Percentiles rank a stretch among this genome's conserved stretches.
phyloP scores from a whole-genome alignment of 2,888 invertebrate species.

The Exephanes ischioxanthus region DNA sequence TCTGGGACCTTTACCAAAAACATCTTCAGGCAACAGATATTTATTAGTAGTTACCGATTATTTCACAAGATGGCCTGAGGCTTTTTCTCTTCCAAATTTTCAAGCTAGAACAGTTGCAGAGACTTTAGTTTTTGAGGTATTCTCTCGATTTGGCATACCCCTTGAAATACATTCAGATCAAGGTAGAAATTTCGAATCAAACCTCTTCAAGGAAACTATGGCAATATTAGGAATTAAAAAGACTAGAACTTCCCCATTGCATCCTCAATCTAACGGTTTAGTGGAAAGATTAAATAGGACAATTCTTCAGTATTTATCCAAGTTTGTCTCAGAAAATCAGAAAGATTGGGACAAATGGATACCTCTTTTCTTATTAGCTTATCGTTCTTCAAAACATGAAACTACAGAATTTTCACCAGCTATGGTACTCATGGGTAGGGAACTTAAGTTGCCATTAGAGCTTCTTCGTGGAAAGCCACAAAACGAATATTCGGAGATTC shows the following conservation, averaged over 20 bases:
- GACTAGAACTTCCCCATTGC: conserved; percentile 71
- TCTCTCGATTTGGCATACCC: too few relatives aligned
- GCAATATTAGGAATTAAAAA: conserved; percentile 72
- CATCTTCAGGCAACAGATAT: too few relatives aligned
- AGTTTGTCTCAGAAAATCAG: conserved; percentile 64
- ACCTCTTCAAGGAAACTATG: too few relatives aligned
- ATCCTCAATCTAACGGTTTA: conserved; percentile 70
- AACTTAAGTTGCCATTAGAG: conserved; percentile 37
- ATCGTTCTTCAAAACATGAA: conserved; percentile 46
- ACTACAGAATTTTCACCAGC: too few relatives aligned
- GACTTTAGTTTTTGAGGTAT: too few relatives aligned
- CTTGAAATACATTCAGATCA: conserved; percentile 70
- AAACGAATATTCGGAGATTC: background rate
- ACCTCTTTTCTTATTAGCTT: conserved; percentile 62
- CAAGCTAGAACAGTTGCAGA: too few relatives aligned
- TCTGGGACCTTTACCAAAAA: too few relatives aligned
- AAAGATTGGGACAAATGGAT: conserved; percentile 68
- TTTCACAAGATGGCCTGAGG: too few relatives aligned
- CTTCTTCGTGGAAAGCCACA: conserved; percentile 23
- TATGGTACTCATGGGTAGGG: conserved; percentile 37
- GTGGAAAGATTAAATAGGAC: conserved; percentile 69
- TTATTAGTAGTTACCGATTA: too few relatives aligned
- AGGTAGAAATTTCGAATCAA: conserved; percentile 75
- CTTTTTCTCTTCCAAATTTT: too few relatives aligned
- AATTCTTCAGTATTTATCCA: conserved; percentile 58